phyloP scores from a whole-genome alignment of 92 coral and sea anemone species.

The Phenganax marumi region DNA sequence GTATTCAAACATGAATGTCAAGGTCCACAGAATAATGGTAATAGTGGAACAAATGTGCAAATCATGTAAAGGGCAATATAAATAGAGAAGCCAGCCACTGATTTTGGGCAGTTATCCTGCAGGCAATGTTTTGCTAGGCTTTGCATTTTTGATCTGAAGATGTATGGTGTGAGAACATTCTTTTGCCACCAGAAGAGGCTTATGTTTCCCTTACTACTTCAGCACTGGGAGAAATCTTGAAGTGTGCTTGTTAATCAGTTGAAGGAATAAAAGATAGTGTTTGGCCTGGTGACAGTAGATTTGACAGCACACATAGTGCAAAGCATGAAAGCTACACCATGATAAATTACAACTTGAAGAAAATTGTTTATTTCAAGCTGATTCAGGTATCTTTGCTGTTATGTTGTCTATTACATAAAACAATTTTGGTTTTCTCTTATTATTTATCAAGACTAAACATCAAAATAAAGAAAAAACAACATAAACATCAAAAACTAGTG shows the following conservation, averaged over 20 bases:
- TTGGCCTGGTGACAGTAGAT: constrained; percentile 18
- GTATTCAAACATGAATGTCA: not conserved
- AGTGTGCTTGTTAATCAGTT: not conserved
- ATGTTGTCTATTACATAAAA: not conserved
- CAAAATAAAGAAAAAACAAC: not conserved
- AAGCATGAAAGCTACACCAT: constrained; percentile 1
- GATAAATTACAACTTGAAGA: constrained; percentile 13
- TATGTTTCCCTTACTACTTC: not conserved
- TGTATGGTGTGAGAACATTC: not conserved
- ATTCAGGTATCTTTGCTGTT: not conserved
- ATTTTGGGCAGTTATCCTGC: constrained; percentile 5
- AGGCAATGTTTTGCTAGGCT: constrained; percentile 9
- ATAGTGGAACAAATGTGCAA: not conserved
- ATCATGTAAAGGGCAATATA: not conserved
- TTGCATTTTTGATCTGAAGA: not conserved
- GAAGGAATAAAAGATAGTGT: constrained; percentile 5
- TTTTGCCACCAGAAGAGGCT: not conserved
- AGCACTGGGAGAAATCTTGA: constrained; percentile 5
- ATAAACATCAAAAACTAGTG: not conserved
- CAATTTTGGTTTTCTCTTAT: not conserved
- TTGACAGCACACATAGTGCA: constrained; percentile 16
- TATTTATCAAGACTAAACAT: not conserved
- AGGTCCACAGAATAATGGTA: too few relatives aligned
- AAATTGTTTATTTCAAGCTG: constrained; percentile 15
- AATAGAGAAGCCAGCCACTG: constrained; percentile 8